Evolutionary conservation across 2,888 invertebrate genomes (phyloP).

Genomic region (Rhaphigaster nebulosa): DNA sequence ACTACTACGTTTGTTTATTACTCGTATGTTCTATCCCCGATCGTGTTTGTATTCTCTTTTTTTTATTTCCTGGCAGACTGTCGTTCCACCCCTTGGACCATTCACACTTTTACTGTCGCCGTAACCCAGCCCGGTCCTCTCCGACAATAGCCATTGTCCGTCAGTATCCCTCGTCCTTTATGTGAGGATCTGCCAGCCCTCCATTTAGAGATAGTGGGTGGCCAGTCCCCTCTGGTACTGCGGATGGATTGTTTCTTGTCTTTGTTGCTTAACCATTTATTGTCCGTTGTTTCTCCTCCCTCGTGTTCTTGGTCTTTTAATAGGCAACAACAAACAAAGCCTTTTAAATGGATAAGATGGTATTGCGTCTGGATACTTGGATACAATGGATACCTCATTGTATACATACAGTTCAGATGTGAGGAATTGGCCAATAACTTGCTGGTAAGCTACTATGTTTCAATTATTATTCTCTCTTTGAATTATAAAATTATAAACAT

Average conservation of each 20-base stretch:
- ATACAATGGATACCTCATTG: background rate
- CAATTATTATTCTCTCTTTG: background rate
- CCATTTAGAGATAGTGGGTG: constrained; percentile 10
- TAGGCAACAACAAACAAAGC: background rate
- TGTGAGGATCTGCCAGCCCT: background rate
- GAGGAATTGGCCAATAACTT: background rate
- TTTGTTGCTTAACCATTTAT: background rate
- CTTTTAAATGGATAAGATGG: background rate
- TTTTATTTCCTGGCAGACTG: background rate
- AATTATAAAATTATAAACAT: background rate
- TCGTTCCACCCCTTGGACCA: background rate
- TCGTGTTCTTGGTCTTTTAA: background rate
- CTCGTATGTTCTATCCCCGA: background rate
- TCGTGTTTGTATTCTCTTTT: background rate
- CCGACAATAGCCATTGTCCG: constrained; percentile 31
- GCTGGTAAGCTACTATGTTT: too few relatives aligned
- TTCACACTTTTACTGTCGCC: constrained; percentile 27
- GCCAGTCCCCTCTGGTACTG: background rate
- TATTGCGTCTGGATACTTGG: too few relatives aligned
- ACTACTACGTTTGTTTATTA: background rate
- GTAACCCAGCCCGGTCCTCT: constrained; percentile 15
- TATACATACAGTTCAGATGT: background rate
- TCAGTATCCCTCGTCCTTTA: background rate
- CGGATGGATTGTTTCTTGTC: background rate
- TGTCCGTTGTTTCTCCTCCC: background rate